Conservation (phyloP, 2,113 vertebrate genomes). For the Aptenodytes patagonicus region DNA sequence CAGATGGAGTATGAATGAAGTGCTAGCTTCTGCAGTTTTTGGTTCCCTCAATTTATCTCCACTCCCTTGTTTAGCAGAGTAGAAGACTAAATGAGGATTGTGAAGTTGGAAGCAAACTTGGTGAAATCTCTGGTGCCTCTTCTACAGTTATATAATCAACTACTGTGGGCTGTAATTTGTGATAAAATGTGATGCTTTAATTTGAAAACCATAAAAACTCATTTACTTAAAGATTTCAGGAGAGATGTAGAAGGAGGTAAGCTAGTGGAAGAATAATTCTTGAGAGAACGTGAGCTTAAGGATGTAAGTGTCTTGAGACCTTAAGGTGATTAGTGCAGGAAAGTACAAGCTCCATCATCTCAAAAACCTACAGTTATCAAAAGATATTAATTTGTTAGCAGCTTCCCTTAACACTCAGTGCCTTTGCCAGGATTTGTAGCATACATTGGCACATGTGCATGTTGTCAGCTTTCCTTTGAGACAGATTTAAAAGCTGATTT, state of each 20-base stretch:
- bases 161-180: neutral
- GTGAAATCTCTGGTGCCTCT: neutral
- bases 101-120: neutral
- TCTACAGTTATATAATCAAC: neutral
- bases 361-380: neutral
- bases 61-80: neutral
- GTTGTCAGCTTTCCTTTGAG: neutral
- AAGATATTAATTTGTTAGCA: neutral
- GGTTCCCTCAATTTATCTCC: neutral
- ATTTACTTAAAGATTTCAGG: neutral
- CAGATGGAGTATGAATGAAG: neutral
- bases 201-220: neutral
- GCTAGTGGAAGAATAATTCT: neutral
- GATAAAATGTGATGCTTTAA: neutral
- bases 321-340: neutral
- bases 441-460: neutral
- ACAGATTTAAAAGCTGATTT: neutral
- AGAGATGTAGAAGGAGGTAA: neutral
- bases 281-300: neutral
- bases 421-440: neutral
- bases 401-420: neutral
- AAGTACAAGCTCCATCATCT: neutral
- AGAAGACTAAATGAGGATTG: neutral
- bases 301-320: neutral
- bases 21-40: neutral